A percentile compares a stretch with the other conserved stretches of the same genome.
phyloP scores from a whole-genome alignment of 2,113 vertebrate species.

The Hippopotamus amphibius region DNA sequence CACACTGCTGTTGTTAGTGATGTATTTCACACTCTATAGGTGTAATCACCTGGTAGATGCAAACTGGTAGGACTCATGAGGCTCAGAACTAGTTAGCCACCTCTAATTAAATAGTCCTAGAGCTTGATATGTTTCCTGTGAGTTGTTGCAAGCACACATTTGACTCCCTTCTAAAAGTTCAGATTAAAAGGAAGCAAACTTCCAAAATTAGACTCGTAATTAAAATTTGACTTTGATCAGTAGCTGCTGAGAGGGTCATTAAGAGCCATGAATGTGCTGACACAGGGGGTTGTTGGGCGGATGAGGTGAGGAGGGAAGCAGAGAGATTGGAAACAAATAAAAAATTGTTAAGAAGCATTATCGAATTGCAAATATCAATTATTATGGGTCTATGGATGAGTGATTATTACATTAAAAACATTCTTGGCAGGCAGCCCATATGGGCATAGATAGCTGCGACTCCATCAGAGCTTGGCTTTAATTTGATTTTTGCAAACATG shows the following conservation, averaged over 20 bases:
- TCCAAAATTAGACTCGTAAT: slow-evolving; percentile 82
- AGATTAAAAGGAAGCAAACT: slow-evolving; percentile 71
- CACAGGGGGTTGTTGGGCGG: slow-evolving; percentile 56
- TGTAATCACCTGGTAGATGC: not conserved
- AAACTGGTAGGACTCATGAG: slow-evolving; percentile 29
- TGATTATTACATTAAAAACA: slow-evolving; percentile 84
- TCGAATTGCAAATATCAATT: slow-evolving; percentile 85
- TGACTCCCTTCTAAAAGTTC: slow-evolving; percentile 80
- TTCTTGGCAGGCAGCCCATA: slow-evolving; percentile 75
- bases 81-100: slow-evolving; percentile 39
- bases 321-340: slow-evolving; percentile 81
- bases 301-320: slow-evolving; percentile 56
- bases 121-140: slow-evolving; percentile 49
- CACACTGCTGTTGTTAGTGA: not conserved
- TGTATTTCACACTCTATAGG: not conserved
- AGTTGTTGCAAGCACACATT: slow-evolving; percentile 67
- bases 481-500: slow-evolving; percentile 82
- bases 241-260: slow-evolving; percentile 78
- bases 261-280: slow-evolving; percentile 77
- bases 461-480: slow-evolving; percentile 76
- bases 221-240: slow-evolving; percentile 83
- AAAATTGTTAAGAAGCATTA: slow-evolving; percentile 84
- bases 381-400: slow-evolving; percentile 82
- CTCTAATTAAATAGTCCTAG: slow-evolving; percentile 58
- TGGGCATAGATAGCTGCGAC: slow-evolving; percentile 37